These are phyloP conservation scores for Xanthia togata DNA, from an alignment of 2,888 invertebrate genomes.

Conservation along the genomic window DNA sequence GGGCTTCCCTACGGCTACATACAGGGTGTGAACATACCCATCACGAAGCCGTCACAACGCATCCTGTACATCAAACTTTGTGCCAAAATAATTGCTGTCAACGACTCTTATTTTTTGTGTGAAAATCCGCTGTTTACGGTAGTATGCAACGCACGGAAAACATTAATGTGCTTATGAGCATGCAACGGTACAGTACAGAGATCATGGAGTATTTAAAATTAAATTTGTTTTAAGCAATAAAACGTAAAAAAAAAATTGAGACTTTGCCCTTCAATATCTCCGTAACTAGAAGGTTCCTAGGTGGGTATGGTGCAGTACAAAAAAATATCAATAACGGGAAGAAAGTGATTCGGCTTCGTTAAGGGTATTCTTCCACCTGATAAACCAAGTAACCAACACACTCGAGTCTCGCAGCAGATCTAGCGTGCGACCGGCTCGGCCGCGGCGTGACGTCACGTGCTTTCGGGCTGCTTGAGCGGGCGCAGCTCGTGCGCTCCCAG, in stretches of 20 bases:
- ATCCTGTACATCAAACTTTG: background rate
- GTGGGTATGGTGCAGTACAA: too few relatives aligned
- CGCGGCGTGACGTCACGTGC: too few relatives aligned
- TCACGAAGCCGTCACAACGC: background rate
- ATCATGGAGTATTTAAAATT: too few relatives aligned
- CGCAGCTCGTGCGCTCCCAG: too few relatives aligned
- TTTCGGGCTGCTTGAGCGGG: too few relatives aligned
- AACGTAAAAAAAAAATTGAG: background rate
- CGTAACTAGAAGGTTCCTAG: background rate
- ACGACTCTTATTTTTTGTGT: background rate
- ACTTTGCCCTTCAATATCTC: background rate
- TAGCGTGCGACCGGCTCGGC: background rate
- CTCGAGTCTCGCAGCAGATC: background rate
- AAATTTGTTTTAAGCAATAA: too few relatives aligned
- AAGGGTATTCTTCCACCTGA: background rate
- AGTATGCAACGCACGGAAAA: too few relatives aligned
- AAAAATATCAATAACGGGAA: background rate
- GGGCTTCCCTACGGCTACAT: background rate
- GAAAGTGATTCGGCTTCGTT: background rate
- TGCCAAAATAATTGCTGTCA: background rate
- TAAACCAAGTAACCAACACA: background rate
- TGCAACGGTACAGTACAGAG: background rate
- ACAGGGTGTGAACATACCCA: background rate
- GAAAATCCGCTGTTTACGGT: too few relatives aligned
- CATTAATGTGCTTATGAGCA: background rate